Evolutionary conservation across 2,888 invertebrate species (phyloP).

Genomic region (Megamerina dolium): DNA sequence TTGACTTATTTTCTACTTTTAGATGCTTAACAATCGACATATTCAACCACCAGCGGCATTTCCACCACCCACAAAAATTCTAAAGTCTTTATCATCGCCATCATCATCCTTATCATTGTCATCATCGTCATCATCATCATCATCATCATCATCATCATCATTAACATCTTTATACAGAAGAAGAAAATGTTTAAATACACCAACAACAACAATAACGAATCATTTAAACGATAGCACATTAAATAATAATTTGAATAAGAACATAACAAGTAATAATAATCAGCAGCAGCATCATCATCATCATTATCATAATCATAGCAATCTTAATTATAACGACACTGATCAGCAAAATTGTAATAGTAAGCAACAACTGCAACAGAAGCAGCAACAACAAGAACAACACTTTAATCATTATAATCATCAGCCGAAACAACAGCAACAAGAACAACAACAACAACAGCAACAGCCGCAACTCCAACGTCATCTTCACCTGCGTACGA

Average conservation of each 20-base stretch:
- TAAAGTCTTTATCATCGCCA: conserved; percentile 7
- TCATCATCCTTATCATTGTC: too few species aligned
- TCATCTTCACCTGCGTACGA: conserved; percentile 5
- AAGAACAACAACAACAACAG: conserved; percentile 7
- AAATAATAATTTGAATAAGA: too few species aligned
- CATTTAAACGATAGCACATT: too few species aligned
- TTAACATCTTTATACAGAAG: too few species aligned
- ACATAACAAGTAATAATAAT: conserved; percentile 3
- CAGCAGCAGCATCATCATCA: too few species aligned
- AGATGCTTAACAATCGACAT: conserved; percentile 37
- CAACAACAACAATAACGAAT: conserved; percentile 9
- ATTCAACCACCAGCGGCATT: conserved; percentile 26
- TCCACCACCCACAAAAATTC: conserved; percentile 12
- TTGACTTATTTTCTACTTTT: conserved; percentile 21
- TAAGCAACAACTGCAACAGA: conserved; percentile 19
- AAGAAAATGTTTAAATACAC: conserved; percentile 10
- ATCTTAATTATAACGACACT: conserved; percentile 1
- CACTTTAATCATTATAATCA: conserved; percentile 11
- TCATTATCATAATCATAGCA: conserved; percentile 11
- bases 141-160: too few species aligned
- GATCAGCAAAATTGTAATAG: conserved; percentile 3
- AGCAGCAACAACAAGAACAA: neutral
- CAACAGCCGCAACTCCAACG: conserved; percentile 2
- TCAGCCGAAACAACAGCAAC: conserved; percentile 12
- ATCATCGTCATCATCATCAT: conserved; percentile 8